Evolutionary conservation across 30 jellyfish, hydroid and myxozoan genomes (phyloP).

Genomic region (Hydra vulgaris): DNA sequence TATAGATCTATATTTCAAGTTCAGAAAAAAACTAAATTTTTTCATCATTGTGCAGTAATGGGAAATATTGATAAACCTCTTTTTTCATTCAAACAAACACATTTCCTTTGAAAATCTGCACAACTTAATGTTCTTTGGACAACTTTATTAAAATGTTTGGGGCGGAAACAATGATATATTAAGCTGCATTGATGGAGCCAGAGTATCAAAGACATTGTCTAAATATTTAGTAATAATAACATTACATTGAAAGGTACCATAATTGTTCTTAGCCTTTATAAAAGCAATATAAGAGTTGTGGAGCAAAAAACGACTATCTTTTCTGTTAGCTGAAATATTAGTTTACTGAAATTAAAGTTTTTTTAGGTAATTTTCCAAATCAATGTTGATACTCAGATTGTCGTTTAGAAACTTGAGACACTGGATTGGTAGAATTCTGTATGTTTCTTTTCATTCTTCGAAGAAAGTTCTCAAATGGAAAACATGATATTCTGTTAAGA

Average conservation of each 20-base stretch:
- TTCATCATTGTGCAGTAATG: not conserved
- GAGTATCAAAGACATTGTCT: not conserved
- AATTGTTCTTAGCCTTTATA: not conserved
- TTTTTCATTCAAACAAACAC: not conserved
- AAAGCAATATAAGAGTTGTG: not conserved
- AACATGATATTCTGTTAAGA: not conserved
- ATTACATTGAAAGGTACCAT: not conserved
- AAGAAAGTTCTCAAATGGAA: not conserved
- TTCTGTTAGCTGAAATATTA: not conserved
- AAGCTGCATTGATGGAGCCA: not conserved
- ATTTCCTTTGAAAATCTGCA: not conserved
- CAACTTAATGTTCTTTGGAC: not conserved
- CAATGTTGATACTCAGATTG: not conserved
- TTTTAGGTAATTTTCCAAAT: not conserved
- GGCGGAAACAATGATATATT: not conserved
- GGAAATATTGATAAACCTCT: not conserved
- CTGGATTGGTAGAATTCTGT: not conserved
- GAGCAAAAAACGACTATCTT: not conserved
- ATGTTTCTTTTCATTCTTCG: not conserved
- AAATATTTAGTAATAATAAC: not conserved
- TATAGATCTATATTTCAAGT: not conserved
- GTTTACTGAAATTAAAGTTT: not conserved
- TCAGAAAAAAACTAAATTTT: not conserved
- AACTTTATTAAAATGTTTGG: not conserved
- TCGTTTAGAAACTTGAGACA: not conserved